phyloP scores from a whole-genome alignment of 2,113 vertebrate genomes.

The Tonatia bakeri region DNA sequence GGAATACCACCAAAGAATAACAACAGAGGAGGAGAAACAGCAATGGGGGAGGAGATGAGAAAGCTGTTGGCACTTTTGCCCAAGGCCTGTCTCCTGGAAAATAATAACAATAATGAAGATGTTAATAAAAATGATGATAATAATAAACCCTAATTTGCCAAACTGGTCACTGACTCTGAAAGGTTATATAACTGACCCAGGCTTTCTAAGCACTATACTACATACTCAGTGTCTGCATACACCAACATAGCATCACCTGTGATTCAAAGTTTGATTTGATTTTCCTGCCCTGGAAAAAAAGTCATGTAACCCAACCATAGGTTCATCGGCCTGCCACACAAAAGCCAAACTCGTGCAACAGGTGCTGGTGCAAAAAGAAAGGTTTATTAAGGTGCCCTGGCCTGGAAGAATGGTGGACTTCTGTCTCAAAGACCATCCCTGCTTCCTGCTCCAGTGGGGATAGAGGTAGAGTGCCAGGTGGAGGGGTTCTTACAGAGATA shows the following conservation, averaged over 20 bases:
- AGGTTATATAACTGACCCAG: background rate
- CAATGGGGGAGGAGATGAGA: background rate
- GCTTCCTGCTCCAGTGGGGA: too few species aligned
- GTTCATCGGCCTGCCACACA: too few species aligned
- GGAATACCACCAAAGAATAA: background rate
- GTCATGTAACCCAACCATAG: too few species aligned
- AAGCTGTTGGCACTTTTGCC: background rate
- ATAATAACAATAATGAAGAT: background rate
- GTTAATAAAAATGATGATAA: background rate
- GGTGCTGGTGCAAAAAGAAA: too few species aligned
- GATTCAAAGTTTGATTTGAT: background rate
- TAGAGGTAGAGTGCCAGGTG: too few species aligned
- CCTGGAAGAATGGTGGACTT: too few species aligned
- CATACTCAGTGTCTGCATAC: background rate
- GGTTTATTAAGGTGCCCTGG: too few species aligned
- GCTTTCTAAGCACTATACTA: background rate
- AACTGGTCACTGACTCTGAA: background rate
- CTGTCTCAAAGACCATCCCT: too few species aligned
- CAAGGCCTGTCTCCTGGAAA: background rate
- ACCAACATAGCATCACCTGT: background rate
- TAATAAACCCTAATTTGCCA: background rate
- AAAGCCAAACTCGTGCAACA: too few species aligned
- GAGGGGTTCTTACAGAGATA: too few species aligned
- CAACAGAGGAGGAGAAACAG: background rate
- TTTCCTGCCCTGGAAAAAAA: background rate